phyloP scores from a whole-genome alignment of 1,140 invertebrate species.

The Pogonognathellus flavescens region DNA sequence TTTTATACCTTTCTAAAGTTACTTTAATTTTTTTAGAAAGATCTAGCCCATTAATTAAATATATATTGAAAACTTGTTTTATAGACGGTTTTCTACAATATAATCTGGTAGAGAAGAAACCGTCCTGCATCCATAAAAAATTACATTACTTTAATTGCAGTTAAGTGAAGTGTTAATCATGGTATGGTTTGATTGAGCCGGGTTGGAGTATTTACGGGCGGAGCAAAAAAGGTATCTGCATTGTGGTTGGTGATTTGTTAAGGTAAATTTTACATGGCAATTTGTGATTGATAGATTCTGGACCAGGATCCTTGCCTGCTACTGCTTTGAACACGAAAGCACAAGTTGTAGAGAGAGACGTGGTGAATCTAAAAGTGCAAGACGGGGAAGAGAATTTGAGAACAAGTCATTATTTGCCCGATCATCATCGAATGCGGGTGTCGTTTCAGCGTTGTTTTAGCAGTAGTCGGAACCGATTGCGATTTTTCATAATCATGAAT shows the following conservation, averaged over 20 bases:
- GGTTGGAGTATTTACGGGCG: neutral
- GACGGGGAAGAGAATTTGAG: neutral
- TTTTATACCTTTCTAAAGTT: too few relatives aligned
- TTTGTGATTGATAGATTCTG: slow-evolving; percentile 37
- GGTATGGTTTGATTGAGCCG: too few relatives aligned
- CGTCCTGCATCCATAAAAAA: too few relatives aligned
- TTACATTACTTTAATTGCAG: too few relatives aligned
- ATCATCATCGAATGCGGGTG: slow-evolving; percentile 35
- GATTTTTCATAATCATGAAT: slow-evolving; percentile 65
- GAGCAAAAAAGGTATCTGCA: neutral
- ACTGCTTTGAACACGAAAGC: neutral
- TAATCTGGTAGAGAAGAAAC: too few relatives aligned
- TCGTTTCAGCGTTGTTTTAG: slow-evolving; percentile 32
- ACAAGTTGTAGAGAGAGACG: neutral
- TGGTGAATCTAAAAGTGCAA: neutral
- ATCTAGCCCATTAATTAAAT: too few relatives aligned
- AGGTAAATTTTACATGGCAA: slow-evolving; percentile 32
- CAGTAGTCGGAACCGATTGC: slow-evolving; percentile 48
- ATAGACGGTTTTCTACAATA: too few relatives aligned
- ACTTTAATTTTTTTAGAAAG: too few relatives aligned
- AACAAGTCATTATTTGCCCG: slow-evolving; percentile 14
- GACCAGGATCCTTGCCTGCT: neutral
- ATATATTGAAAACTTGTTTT: too few relatives aligned
- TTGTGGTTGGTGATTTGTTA: neutral
- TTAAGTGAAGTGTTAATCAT: too few relatives aligned